These are phyloP conservation scores for Condylura cristata DNA, from an alignment of 2,113 vertebrate species.

Conservation along the genomic window DNA sequence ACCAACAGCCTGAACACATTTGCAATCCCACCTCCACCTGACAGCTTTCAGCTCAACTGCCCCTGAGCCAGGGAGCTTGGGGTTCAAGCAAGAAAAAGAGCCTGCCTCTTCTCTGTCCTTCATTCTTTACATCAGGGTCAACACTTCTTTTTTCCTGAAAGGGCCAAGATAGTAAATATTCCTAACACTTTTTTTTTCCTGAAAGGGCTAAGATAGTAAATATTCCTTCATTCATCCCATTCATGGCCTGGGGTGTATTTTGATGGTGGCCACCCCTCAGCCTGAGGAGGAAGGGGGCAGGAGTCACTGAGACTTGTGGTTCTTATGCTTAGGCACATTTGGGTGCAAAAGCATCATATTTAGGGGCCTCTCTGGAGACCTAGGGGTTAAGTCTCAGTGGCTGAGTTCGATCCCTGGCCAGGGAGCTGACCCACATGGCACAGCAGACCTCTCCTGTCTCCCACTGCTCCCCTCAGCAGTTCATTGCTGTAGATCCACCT, in stretches of 20 bases:
- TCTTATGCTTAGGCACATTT: not conserved
- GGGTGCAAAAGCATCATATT: not conserved
- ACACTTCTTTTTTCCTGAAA: not conserved
- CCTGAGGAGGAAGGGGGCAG: accelerated
- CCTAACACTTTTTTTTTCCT: too few species aligned
- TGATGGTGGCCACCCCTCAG: not conserved
- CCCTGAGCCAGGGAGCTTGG: not conserved
- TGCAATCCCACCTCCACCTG: too few species aligned
- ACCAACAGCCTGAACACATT: not conserved
- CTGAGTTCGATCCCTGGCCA: too few species aligned
- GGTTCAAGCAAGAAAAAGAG: not conserved
- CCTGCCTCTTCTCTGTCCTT: not conserved
- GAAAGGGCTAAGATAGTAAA: not conserved
- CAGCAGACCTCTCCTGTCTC: too few species aligned
- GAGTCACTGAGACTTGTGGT: not conserved
- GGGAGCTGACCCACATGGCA: too few species aligned
- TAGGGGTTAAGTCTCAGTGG: not conserved
- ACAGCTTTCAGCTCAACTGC: not conserved
- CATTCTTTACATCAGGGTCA: not conserved
- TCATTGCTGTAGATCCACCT: too few species aligned
- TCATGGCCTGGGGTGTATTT: not conserved
- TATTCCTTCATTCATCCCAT: not conserved
- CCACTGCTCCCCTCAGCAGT: too few species aligned
- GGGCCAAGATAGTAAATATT: not conserved
- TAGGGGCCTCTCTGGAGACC: not conserved